Base-by-base conservation (phyloP, 1,140 invertebrate genomes). In the Drosophila simulans region DNA sequence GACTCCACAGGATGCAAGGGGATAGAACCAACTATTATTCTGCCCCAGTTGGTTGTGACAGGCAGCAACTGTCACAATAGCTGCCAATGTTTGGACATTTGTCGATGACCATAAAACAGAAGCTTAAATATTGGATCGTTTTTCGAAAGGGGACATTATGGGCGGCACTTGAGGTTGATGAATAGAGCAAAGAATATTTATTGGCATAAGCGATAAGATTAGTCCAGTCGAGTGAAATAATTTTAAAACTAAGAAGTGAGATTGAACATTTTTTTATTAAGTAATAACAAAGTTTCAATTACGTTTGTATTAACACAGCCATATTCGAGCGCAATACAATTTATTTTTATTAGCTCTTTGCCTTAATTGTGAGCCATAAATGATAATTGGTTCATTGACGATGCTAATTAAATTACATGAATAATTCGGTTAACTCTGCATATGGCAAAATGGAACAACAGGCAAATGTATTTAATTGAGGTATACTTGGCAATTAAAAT, bases 41-140 rank as follows among this genome's bases (percentile, higher is more conserved):
- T 17, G 39, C 55, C 39, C 46, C 53, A 66, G 62, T 64, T 52
- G 64, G 27, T 27, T 51, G 40, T 27, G 31, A 35, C 49, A 35
- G 31, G 49, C 57, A 40, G 60, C 20, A 27, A 37, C 60, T 66
- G 48, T 76, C 72, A 75, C 54, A 75, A 65, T 75, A 39, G 71
- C 71, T 76, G 72, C 48, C 72, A 76, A 40, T 66, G 53, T 43
- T 76, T 66, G 35, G 62, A 76, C 71, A 63, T 54, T 63, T 73
- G 37, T 55, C 46, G 70, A 52, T 46, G 72, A 40, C 53, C 72
- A 76, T 66, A 76, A 76, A 76, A 76, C 37, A 43, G 60, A 54
- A 58, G 72, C 54, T 58, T 75, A 66, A 76, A 76, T 76, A 76
- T 66, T 48, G 27, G 71, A 63, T 63, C 35, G 37, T 35, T 39